These are phyloP conservation scores for Heliconius cydno DNA, from an alignment of 2,888 invertebrate genomes.

Conservation along the genomic window DNA sequence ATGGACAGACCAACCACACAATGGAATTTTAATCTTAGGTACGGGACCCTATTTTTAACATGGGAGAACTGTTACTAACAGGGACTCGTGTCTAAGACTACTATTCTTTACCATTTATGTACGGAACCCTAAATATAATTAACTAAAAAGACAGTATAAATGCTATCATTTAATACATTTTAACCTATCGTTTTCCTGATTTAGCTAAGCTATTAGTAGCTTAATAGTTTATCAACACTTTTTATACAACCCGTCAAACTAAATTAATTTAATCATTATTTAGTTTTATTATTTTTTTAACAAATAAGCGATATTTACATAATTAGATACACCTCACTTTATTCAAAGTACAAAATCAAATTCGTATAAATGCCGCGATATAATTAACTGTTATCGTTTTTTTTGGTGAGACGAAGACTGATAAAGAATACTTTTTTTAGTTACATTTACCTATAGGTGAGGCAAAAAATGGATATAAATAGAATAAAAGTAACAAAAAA, in stretches of 20 bases:
- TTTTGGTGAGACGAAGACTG: slow-evolving; percentile 10
- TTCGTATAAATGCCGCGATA: not conserved
- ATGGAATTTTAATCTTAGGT: no score
- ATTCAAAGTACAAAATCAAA: slow-evolving; percentile 2
- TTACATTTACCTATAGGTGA: not conserved
- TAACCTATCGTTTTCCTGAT: slow-evolving; percentile 7
- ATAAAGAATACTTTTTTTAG: slow-evolving; percentile 7
- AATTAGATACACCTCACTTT: slow-evolving; percentile 11
- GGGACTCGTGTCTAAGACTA: no score
- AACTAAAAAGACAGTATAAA: no score
- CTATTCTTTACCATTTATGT: no score
- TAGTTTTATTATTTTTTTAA: slow-evolving; percentile 3
- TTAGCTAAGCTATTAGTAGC: not conserved
- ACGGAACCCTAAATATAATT: no score
- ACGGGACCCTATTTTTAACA: no score
- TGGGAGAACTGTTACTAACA: no score
- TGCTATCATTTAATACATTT: not conserved
- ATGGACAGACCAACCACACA: no score
- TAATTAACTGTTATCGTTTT: not conserved
- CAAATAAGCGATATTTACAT: slow-evolving; percentile 18
- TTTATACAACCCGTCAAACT: not conserved
- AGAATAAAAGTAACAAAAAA: not conserved
- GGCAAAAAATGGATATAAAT: not conserved
- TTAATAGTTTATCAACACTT: slow-evolving; percentile 7
- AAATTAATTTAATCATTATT: slow-evolving; percentile 16